phyloP scores from a whole-genome alignment of 2,888 invertebrate genomes.

The Rhagonycha fulva region DNA sequence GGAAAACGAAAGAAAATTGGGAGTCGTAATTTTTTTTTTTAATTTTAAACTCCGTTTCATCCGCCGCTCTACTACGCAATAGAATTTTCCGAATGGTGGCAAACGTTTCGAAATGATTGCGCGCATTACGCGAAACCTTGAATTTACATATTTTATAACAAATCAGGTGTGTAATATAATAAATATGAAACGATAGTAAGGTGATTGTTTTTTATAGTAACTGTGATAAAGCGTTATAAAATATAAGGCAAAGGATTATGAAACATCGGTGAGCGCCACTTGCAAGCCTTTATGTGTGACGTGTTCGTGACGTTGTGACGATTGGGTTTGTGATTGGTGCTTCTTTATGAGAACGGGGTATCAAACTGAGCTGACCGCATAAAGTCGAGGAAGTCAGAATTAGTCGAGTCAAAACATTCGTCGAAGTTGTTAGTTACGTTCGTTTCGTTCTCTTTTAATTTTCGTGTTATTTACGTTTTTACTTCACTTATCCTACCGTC shows the following conservation, averaged over 20 bases:
- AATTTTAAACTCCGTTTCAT: not conserved
- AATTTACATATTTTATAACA: not conserved
- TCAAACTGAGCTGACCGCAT: constrained; percentile 49
- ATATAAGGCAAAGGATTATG: not conserved
- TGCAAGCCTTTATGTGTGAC: constrained; percentile 40
- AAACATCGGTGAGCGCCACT: constrained; percentile 37
- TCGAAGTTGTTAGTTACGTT: constrained; percentile 16
- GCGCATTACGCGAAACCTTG: not conserved
- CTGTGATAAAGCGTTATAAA: constrained; percentile 7
- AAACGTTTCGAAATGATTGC: not conserved
- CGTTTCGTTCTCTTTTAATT: constrained; percentile 19
- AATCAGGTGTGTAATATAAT: not conserved
- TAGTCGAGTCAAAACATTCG: constrained; percentile 47
- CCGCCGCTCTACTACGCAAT: not conserved
- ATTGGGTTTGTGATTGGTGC: constrained; percentile 43
- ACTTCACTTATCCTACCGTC: not conserved
- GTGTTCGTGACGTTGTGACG: constrained; percentile 46
- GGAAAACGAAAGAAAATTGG: no score
- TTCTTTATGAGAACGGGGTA: constrained; percentile 37
- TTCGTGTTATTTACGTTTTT: not conserved
- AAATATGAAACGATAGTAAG: not conserved
- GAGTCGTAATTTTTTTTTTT: not conserved
- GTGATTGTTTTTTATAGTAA: not conserved
- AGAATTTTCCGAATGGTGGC: not conserved
- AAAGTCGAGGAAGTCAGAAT: constrained; percentile 46